Base-by-base conservation (phyloP, 2,113 vertebrate species). In the Lipophrys pholis region DNA sequence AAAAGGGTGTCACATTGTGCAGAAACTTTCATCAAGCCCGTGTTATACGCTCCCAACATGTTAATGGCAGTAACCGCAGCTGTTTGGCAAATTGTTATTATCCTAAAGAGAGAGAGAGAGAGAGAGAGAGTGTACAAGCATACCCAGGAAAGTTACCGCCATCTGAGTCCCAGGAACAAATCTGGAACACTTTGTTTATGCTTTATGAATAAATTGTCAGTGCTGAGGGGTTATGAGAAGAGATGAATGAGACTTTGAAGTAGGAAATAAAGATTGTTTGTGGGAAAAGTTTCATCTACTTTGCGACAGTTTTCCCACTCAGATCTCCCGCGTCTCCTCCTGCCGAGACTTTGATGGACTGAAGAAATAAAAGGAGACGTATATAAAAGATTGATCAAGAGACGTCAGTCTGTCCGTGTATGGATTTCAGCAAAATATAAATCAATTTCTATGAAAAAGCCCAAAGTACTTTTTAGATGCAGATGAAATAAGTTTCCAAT, bases 201-300 rank as follows among this genome's bases (percentile, higher is more conserved):
- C 40, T 6, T 76, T 54, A 80, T 73, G 78, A 82, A 83, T 76
- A 76, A 30, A 81, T 77, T 71, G 61, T 52, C 48, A 68, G 45
- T 8, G 52, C 21, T 62, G 59, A 69, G 8, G 68, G 41, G 56
- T 76, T 70, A 53, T 53, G 73, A 74, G 39, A 45, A 61, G 69
- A 80, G 74, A 88, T 76, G 74, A 87, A 82, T 70, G 48, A 50
- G 35, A 68, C 52, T 82, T 76, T 82, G 50, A 73, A 75, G 53
- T 76, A 16, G 45, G 54, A 56, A 38, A 73, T 7, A 16, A 15
- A 36, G 42, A 16, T 74, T 73, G 80, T 82, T 83, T 77, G 21
- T 73, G 46, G 53, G 48, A 42, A 79, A 81, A 78, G 73, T 85
- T 81, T 83, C 15, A 40, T 62, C 61, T 73, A 52, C 48, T 83